Conservation (phyloP, 2,888 invertebrate genomes). For the Octonoba sinensis region DNA sequence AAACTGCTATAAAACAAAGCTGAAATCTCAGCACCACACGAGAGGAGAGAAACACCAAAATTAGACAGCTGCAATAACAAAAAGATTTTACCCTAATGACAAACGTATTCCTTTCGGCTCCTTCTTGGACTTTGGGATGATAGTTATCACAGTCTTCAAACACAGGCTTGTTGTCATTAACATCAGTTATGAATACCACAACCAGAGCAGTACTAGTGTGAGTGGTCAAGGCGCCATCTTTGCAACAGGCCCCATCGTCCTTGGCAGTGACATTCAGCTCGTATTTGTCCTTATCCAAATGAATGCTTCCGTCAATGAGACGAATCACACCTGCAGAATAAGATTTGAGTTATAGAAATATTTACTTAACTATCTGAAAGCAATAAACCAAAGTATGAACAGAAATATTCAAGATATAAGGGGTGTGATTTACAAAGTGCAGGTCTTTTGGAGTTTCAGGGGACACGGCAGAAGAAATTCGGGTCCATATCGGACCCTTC, state of each 20-base stretch:
- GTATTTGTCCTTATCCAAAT: slow-evolving; percentile 92
- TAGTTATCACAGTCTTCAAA: slow-evolving; percentile 88
- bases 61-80: not conserved
- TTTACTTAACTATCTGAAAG: not conserved
- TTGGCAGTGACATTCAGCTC: slow-evolving; percentile 73
- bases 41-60: not conserved
- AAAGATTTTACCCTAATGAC: slow-evolving; percentile 82
- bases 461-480: too few species aligned
- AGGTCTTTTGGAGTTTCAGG: too few species aligned
- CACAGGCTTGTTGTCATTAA: slow-evolving; percentile 86
- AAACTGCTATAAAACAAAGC: too few species aligned
- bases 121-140: slow-evolving; percentile 85
- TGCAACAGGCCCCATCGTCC: slow-evolving; percentile 74
- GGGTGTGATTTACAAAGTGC: too few species aligned
- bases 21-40: too few species aligned
- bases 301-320: slow-evolving; percentile 86
- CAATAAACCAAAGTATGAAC: too few species aligned
- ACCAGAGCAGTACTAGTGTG: slow-evolving; percentile 70
- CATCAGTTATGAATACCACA: slow-evolving; percentile 71
- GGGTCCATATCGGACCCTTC: too few species aligned
- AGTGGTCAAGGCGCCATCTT: slow-evolving; percentile 63
- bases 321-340: slow-evolving; percentile 79
- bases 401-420: too few species aligned
- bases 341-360: not conserved
- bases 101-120: slow-evolving; percentile 79